Evolutionary conservation across 2,797 vertebrate genomes (phyloP), one percentile per base, ranked within the genome.

Genomic region (Rhinoraja longicauda): DNA sequence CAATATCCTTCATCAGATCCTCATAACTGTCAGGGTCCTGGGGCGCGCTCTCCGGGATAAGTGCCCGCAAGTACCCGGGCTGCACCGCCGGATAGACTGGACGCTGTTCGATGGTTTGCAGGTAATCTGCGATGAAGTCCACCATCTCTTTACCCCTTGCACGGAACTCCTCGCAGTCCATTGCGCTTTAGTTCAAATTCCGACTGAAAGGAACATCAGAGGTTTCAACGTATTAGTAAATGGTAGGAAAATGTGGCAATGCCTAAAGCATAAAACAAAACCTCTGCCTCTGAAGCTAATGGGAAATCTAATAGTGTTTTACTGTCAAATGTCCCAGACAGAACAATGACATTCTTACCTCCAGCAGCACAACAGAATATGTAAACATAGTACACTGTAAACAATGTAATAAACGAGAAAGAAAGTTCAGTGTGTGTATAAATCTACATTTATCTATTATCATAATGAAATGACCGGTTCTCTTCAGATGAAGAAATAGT

Each of bases 61-160:
- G 95, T 0, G 96, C 93, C 39, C 97, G 97, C 64, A 99, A 96
- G 94, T 99, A 99, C 62, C 99, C 99, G 0, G 98, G 98, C 84
- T 98, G 95, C 94, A 99, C 96, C 8, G 98, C 96, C 0, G 99
- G 98, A 93, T 97, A 98, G n/a, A 99, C 99, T 0, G 96, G 97
- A 53, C 98, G 97, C 77, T 96, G 93, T 78, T 99, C 98, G 53
- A 99, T 95, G 81, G 96, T 97, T 94, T 99, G 98, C 92, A 98
- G 59, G 94, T 99, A 99, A 95, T 99, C 97, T 0, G 98, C 98
- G 94, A 99, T 82, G 8, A 97, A 98, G 94, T 99, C 98, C 90
- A 99, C 98, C 98, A 99, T 99, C 95, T 99, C 97, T 93, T 95
- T 98, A 59, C 99, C 99, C 93, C 97, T 97, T 93, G 94, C 97